Base-by-base conservation (phyloP, 2,797 vertebrate species). In the Dicrostonyx torquatus region DNA sequence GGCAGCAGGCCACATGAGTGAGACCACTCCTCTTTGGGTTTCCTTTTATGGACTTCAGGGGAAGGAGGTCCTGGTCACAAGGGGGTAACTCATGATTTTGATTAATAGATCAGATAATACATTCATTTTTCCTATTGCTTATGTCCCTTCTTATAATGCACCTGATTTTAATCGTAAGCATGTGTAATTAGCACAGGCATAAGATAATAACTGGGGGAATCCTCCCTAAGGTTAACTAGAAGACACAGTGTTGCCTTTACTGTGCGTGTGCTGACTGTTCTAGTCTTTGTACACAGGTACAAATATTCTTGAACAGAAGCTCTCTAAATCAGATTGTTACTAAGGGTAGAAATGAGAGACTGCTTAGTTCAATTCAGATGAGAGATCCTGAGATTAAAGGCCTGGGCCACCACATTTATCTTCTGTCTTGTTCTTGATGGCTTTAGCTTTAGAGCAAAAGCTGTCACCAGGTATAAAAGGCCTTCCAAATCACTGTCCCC, bases 381-480 rank as follows among this genome's bases (percentile, higher is more conserved):
- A 58, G 24, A 55, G 66, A 72, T 24, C 7, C n/a, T 43, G 68
- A 72, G 53, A n/a, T 68, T 68, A 68, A 68, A 37, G 45, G 4
- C 20, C 20, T 50, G 45, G 43, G 45, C 20, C 14, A 10, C 31
- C 43, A 66, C 12, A 1, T 20, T 22, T 4, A 17, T 68, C 45
- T 85, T 85, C 58, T 87, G 31, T 95, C 73, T 84, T 24, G 31
- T 87, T 86, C 26, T 80, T 55, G 43, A 75, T n/a, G 66, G 64
- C 24, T 64, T 70, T 26, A 79, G 29, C 13, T 88, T 94, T 48
- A 79, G 64, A 70, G 73, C 53, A 84, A 93, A 70, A 68, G 43
- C 0, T 75, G 31, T 26, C 66, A 68, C 24, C 18, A 37, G 6
- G 45, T 70, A 43, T 15, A 87, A 31, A 8, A 83, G 60, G 37